Evolutionary conservation across 2,797 vertebrate species (phyloP).

Genomic region (Botia almorhae): DNA sequence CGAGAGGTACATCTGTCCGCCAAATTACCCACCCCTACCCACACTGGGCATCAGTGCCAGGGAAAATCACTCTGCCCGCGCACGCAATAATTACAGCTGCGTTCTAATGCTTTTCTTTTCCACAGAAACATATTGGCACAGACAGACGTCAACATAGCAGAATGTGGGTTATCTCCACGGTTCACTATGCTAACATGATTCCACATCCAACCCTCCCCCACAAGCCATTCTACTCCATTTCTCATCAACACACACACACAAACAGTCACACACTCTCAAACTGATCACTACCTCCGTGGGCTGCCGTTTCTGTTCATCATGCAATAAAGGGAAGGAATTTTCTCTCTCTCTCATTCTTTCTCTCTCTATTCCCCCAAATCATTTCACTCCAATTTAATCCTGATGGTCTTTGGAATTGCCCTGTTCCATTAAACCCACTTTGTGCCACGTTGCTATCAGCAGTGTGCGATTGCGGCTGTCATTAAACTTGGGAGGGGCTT

Average conservation of each 20-base stretch:
- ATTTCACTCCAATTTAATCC: slow-evolving; percentile 74
- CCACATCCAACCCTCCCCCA: slow-evolving; percentile 1
- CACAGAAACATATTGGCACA: slow-evolving; percentile 30
- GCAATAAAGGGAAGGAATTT: slow-evolving; percentile 34
- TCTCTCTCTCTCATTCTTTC: slow-evolving; percentile 57
- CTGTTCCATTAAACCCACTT: slow-evolving; percentile 72
- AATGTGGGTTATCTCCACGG: slow-evolving; percentile 36
- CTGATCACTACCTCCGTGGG: slow-evolving; percentile 35
- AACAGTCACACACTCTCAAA: slow-evolving; percentile 20
- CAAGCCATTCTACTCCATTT: slow-evolving; percentile 29
- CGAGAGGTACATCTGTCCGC: slow-evolving; percentile 14
- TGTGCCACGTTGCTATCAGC: slow-evolving; percentile 60
- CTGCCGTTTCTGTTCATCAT: slow-evolving; percentile 43
- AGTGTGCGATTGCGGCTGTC: slow-evolving; percentile 34
- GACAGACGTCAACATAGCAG: slow-evolving; percentile 30
- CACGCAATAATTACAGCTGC: slow-evolving; percentile 53
- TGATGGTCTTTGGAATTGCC: slow-evolving; percentile 68
- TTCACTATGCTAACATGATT: slow-evolving; percentile 43
- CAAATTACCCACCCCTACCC: slow-evolving; percentile 40
- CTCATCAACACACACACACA: slow-evolving; percentile 20
- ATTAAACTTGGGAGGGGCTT: slow-evolving; percentile 46
- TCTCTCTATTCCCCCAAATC: slow-evolving; percentile 65
- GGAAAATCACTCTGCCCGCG: slow-evolving; percentile 39
- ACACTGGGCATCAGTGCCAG: slow-evolving; percentile 43
- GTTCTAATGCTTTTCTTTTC: slow-evolving; percentile 38